These are phyloP conservation scores for Tokudaia tokunoshimensis DNA, from an alignment of 2,797 vertebrate genomes.

Conservation along the genomic window DNA sequence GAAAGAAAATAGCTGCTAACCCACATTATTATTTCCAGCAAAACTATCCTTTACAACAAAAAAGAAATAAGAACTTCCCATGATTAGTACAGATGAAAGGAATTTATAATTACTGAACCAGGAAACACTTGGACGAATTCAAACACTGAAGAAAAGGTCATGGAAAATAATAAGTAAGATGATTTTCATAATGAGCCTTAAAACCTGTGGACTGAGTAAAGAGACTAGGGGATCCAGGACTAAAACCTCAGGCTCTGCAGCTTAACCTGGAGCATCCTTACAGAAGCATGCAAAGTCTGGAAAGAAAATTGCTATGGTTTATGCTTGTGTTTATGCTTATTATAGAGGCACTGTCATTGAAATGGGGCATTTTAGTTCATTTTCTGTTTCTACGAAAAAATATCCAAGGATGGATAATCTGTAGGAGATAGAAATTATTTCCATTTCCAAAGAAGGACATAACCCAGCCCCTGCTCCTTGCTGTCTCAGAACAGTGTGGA, in stretches of 20 bases:
- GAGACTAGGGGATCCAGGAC: accelerated
- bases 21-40: neutral
- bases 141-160: neutral
- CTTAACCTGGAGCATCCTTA: neutral
- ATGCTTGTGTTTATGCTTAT: neutral
- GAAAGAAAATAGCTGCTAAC: neutral
- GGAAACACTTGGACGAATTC: neutral
- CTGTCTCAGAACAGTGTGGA: neutral
- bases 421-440: neutral
- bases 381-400: neutral
- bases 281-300: accelerated
- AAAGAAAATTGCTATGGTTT: neutral
- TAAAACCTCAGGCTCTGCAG: accelerated
- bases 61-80: neutral
- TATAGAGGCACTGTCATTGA: neutral
- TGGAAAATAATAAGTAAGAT: neutral
- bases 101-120: neutral
- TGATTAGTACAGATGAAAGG: neutral
- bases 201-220: neutral
- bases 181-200: neutral
- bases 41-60: neutral
- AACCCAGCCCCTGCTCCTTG: neutral
- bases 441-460: neutral
- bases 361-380: neutral
- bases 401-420: no score